Percentiles rank a stretch among this genome's conserved stretches.
Conservation (phyloP, 2,888 invertebrate genomes). For the Hirtodrosophila confusa region DNA sequence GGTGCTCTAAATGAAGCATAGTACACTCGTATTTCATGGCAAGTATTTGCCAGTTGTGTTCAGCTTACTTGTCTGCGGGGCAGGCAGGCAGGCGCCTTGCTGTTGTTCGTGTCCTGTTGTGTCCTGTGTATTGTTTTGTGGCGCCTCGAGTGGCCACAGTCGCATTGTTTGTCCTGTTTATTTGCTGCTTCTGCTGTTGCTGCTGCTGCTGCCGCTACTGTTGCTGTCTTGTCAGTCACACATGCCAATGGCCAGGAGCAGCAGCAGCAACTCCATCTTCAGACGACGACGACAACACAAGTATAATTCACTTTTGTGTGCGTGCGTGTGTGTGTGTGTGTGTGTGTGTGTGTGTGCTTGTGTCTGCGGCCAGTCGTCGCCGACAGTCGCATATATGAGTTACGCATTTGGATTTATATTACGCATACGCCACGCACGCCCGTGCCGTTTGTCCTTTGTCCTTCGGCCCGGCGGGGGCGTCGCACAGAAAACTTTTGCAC, state of each 20-base stretch:
- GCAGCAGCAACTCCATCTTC: conserved; percentile 7
- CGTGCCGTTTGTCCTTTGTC: conserved; percentile 14
- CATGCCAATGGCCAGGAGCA: conserved; percentile 52
- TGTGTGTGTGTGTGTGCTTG: not conserved
- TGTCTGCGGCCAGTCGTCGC: conserved; percentile 14
- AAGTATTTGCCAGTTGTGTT: too few relatives aligned
- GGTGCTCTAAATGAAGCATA: not conserved
- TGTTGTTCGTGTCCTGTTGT: conserved; percentile 3
- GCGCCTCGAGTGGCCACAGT: conserved; percentile 55
- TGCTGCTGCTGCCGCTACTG: not conserved
- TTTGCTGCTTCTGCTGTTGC: conserved; percentile 15
- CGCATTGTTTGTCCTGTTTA: conserved; percentile 52
- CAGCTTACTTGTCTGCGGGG: conserved; percentile 37
- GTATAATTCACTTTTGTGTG: conserved; percentile 47
- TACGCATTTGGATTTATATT: conserved; percentile 58
- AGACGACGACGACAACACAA: conserved; percentile 46
- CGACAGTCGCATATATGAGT: conserved; percentile 58
- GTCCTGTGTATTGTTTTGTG: conserved; percentile 35
- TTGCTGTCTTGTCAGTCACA: conserved; percentile 49
- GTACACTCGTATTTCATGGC: too few relatives aligned
- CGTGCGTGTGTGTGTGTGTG: not conserved
- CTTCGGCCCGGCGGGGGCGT: not conserved
- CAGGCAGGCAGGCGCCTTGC: conserved; percentile 16
- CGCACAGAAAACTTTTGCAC: conserved; percentile 62
- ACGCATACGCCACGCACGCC: conserved; percentile 54